Conservation (phyloP, 2,113 vertebrate genomes). For the Lophochroa leadbeateri region DNA sequence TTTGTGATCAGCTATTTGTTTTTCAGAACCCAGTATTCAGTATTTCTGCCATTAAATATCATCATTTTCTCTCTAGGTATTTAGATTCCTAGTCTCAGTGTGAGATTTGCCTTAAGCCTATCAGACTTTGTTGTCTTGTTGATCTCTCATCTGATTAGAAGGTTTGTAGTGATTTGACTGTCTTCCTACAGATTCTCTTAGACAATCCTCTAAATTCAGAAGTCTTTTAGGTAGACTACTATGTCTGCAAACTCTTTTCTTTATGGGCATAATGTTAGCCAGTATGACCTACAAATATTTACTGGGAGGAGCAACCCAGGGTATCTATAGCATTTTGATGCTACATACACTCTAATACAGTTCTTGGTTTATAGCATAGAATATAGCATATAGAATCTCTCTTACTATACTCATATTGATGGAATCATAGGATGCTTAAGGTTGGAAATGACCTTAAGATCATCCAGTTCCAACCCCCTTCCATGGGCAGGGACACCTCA, state of each 20-base stretch:
- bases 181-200: not conserved
- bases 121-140: not conserved
- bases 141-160: constrained; percentile 7
- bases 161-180: not conserved
- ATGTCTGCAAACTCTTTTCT: not conserved
- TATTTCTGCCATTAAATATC: not conserved
- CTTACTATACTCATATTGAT: not conserved
- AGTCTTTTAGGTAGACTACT: not conserved
- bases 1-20: not conserved
- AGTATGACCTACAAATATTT: not conserved
- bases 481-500: not conserved
- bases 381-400: not conserved
- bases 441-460: not conserved
- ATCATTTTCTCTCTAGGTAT: not conserved
- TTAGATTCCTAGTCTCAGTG: not conserved
- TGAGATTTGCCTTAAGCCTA: constrained; percentile 17
- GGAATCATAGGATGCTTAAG: not conserved
- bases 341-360: not conserved
- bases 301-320: not conserved
- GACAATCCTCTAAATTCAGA: not conserved
- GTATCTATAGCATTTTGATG: not conserved
- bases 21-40: not conserved
- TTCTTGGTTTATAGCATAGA: not conserved
- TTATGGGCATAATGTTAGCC: not conserved
- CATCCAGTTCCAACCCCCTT: not conserved